These are phyloP conservation scores for Xiphydria camelus DNA, from an alignment of 2,888 invertebrate genomes.

Conservation along the genomic window DNA sequence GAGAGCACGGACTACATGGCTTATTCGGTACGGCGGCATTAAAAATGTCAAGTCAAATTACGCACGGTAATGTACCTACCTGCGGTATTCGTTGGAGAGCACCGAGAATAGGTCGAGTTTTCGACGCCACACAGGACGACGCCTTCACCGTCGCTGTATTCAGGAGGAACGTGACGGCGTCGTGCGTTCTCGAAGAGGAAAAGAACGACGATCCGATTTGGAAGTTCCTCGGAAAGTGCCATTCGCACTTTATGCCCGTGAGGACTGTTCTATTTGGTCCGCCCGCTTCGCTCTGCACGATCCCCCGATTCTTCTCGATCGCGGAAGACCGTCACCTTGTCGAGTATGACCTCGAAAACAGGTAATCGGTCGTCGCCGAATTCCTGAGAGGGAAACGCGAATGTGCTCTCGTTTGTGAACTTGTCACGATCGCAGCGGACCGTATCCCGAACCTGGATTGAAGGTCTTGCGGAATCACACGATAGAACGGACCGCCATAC, in stretches of 20 bases:
- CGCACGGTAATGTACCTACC: too few species aligned
- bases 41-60: not conserved
- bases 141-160: conserved; percentile 61
- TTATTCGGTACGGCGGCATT: conserved; percentile 57
- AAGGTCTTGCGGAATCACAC: conserved; percentile 57
- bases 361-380: conserved; percentile 47
- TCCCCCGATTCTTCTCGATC: conserved; percentile 63
- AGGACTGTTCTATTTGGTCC: conserved; percentile 63
- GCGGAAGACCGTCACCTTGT: conserved; percentile 65
- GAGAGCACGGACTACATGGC: conserved; percentile 62
- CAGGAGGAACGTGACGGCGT: conserved; percentile 16
- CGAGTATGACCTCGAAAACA: conserved; percentile 63
- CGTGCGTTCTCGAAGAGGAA: not conserved
- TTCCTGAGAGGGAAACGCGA: too few species aligned
- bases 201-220: conserved; percentile 57
- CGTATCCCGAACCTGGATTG: conserved; percentile 44
- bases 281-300: conserved; percentile 45
- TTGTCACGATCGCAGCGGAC: too few species aligned
- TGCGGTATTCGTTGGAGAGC: too few species aligned
- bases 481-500: conserved; percentile 68
- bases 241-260: conserved; percentile 66
- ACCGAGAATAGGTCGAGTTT: too few species aligned
- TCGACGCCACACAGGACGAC: conserved; percentile 61
- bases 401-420: too few species aligned
- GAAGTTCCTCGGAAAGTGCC: conserved; percentile 65